Evolutionary conservation across 2,113 vertebrate species (phyloP).

Genomic region (Aegotheles bennettii): DNA sequence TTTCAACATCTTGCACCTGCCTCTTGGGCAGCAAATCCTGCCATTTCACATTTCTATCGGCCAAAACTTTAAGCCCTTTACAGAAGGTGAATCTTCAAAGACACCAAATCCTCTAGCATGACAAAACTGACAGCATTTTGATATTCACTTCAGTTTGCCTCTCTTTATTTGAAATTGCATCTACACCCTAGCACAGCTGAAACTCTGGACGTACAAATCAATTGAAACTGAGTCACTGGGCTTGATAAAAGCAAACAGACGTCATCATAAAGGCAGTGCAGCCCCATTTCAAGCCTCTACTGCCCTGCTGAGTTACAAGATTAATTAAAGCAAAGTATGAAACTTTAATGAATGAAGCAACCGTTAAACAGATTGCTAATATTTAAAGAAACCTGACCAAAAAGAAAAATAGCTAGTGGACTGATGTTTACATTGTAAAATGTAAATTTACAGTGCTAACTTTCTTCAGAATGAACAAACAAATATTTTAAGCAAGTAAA

Average conservation of each 20-base stretch:
- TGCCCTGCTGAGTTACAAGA: background rate
- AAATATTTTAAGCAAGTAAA: background rate
- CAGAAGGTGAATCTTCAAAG: background rate
- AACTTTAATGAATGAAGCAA: background rate
- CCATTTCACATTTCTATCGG: background rate
- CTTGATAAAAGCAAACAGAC: constrained; percentile 35
- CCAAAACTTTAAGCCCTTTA: background rate
- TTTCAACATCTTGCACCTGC: background rate
- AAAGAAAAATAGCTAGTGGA: background rate
- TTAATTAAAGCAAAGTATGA: background rate
- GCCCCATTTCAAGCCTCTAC: background rate
- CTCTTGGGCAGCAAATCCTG: background rate
- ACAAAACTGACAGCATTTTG: background rate
- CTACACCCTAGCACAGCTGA: background rate
- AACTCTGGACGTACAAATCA: constrained; percentile 12
- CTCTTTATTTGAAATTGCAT: background rate
- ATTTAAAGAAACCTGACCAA: background rate
- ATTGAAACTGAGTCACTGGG: constrained; percentile 35
- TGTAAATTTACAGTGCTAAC: background rate
- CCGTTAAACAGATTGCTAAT: background rate
- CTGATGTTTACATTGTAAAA: background rate
- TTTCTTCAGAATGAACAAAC: background rate
- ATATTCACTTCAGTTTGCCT: background rate
- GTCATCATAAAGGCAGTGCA: background rate
- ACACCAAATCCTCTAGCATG: background rate